phyloP scores from a whole-genome alignment of 2,888 invertebrate species.

The Polyploca ridens region DNA sequence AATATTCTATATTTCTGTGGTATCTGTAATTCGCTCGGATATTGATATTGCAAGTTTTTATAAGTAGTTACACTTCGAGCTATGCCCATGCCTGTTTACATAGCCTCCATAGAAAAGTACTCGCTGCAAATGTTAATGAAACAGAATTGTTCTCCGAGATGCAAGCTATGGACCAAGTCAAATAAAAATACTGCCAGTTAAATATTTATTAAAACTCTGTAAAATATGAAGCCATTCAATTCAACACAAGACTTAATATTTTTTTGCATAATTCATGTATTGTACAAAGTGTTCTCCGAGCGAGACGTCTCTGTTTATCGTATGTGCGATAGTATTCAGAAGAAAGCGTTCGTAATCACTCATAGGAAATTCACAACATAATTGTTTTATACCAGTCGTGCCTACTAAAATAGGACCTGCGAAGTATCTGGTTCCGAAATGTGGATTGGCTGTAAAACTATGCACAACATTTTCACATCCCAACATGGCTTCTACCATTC shows the following conservation, averaged over 20 bases:
- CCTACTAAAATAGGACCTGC: constrained; percentile 62
- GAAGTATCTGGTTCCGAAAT: constrained; percentile 65
- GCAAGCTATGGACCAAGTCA: not conserved
- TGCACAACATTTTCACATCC: constrained; percentile 52
- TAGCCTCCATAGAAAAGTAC: not conserved
- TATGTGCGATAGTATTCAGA: constrained; percentile 44
- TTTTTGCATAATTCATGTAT: constrained; percentile 37
- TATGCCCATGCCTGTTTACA: no score
- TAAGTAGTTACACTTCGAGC: no score
- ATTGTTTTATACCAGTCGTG: constrained; percentile 48
- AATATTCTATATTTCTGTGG: no score
- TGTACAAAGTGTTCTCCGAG: constrained; percentile 58
- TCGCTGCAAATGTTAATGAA: not conserved
- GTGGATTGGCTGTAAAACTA: constrained; percentile 58
- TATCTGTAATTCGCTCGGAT: no score
- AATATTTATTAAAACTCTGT: constrained; percentile 35
- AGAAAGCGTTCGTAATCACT: constrained; percentile 54
- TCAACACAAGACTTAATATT: constrained; percentile 11
- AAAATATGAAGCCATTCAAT: constrained; percentile 23
- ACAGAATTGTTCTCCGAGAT: not conserved
- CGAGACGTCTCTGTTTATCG: constrained; percentile 55
- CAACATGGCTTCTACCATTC: constrained; percentile 52
- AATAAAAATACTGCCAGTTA: constrained; percentile 19
- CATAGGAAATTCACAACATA: constrained; percentile 48
- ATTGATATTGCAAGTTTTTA: no score